Evolutionary conservation across 30 jellyfish, hydroid and myxozoan species (phyloP), one percentile per base, ranked within the genome.

Genomic region (Sanderia malayensis): DNA sequence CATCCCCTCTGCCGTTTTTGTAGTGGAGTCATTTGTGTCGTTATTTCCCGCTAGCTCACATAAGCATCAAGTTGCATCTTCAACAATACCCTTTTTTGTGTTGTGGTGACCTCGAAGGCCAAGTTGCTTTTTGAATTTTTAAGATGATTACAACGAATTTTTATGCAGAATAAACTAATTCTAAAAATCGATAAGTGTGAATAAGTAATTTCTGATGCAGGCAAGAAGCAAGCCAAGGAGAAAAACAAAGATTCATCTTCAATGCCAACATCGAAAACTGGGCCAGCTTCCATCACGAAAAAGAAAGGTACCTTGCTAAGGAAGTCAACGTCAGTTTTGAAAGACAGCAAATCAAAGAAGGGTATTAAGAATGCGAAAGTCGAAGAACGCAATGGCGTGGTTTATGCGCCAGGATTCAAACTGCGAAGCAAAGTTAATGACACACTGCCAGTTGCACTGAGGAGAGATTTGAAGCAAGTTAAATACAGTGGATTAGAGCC

Each of bases 401-500:
- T 75, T 44, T 85, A 83, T 62, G 67, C 96, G 20, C 84, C 87
- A 29, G 87, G 87, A n/a, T 86, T 86, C 65, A 73, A 81, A 73
- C 80, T 86, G 64, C 31, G 96, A 71, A 86, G 96, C 30, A 65
- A 87, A 34, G 81, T 67, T 79, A 37, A 59, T 23, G 87, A 79
- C 17, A 66, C 62, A 15, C 44, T 69, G 31, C 53, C 58, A 32
- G 53, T 76, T n/a, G 86, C 79, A 44, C 84, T 79, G 4, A 47
- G 71, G 28, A 75, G 80, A 19, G 65, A 60, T 53, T 65, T 86
- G 77, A 87, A 80, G 18, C 65, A 71, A 52, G 83, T 86, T 34
- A 74, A 79, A 33, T 89, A 75, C 61, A 69, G 82, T 71, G 94
- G 97, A 11, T 55, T 77, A 61, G 88, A 89, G 28, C 86, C 92